phyloP scores from a whole-genome alignment of 2,888 invertebrate genomes.

The Phengaris arion region DNA sequence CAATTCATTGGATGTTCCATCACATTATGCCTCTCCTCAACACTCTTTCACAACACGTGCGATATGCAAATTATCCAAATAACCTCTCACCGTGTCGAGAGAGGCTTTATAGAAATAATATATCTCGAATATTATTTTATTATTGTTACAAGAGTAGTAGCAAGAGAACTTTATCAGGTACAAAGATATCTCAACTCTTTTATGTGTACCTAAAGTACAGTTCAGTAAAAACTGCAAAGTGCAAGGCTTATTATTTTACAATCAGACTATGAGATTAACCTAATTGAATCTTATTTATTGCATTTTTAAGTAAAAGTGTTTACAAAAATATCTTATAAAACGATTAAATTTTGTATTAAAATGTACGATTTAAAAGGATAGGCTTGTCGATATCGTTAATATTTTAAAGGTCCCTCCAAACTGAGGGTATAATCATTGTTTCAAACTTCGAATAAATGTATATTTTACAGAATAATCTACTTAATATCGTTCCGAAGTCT shows the following conservation, averaged over 20 bases:
- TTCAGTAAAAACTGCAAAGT: too few species aligned
- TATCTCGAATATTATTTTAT: background rate
- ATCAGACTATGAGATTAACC: too few species aligned
- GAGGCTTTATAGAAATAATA: background rate
- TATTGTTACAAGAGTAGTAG: too few species aligned
- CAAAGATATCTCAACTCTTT: too few species aligned
- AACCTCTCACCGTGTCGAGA: background rate
- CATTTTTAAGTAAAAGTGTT: too few species aligned
- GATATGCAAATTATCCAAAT: conserved; percentile 7
- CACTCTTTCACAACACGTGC: conserved; percentile 2
- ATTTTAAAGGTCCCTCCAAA: background rate
- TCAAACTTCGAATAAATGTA: conserved; percentile 17
- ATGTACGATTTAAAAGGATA: background rate
- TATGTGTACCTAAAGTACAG: too few species aligned
- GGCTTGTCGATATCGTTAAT: background rate
- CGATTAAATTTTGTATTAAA: background rate
- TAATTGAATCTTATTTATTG: too few species aligned
- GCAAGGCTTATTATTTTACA: too few species aligned
- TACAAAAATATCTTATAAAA: background rate
- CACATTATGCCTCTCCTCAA: conserved; percentile 2
- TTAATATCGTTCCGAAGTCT: conserved; percentile 21
- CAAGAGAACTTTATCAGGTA: too few species aligned
- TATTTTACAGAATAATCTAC: conserved; percentile 22
- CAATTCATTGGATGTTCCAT: conserved; percentile 15
- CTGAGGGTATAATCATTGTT: conserved; percentile 8